These are phyloP conservation scores for Odiellus spinosus DNA, from an alignment of 2,888 invertebrate species.

Conservation along the genomic window DNA sequence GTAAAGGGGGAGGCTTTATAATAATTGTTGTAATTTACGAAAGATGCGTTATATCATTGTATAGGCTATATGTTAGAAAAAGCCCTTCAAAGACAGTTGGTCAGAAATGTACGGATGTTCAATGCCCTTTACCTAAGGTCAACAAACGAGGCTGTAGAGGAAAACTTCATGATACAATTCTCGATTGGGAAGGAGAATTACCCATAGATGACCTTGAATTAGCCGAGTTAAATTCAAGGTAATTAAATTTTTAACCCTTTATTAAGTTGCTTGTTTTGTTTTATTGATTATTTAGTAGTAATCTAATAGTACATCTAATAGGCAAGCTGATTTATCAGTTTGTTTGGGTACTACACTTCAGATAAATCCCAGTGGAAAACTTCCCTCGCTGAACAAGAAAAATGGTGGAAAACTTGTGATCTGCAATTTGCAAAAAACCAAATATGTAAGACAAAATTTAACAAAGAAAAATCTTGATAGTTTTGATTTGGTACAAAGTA, in stretches of 20 bases:
- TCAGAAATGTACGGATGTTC: slow-evolving; percentile 46
- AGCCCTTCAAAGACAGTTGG: slow-evolving; percentile 60
- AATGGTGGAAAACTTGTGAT: slow-evolving; percentile 78
- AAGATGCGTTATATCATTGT: slow-evolving; percentile 31
- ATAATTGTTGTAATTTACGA: no score
- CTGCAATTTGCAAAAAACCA: slow-evolving; percentile 93
- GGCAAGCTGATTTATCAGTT: slow-evolving; percentile 66
- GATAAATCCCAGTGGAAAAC: slow-evolving; percentile 88
- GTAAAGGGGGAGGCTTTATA: slow-evolving; percentile 29
- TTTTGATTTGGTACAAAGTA: slow-evolving; percentile 1
- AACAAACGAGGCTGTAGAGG: slow-evolving; percentile 61
- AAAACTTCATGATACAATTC: slow-evolving; percentile 65
- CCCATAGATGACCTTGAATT: slow-evolving; percentile 69
- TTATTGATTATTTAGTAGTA: no score
- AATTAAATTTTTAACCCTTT: slow-evolving; percentile 17
- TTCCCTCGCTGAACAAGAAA: slow-evolving; percentile 61
- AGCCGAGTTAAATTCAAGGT: slow-evolving; percentile 76
- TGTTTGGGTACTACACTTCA: slow-evolving; percentile 94
- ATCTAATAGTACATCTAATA: no score
- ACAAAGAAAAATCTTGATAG: not conserved
- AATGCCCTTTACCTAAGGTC: slow-evolving; percentile 45
- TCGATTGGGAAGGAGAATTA: slow-evolving; percentile 94
- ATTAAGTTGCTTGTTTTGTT: no score
- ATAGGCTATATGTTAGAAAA: slow-evolving; percentile 60
- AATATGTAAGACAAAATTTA: slow-evolving; percentile 52